These are phyloP conservation scores for Wasmannia auropunctata DNA, from an alignment of 1,140 invertebrate genomes.

Conservation along the genomic window DNA sequence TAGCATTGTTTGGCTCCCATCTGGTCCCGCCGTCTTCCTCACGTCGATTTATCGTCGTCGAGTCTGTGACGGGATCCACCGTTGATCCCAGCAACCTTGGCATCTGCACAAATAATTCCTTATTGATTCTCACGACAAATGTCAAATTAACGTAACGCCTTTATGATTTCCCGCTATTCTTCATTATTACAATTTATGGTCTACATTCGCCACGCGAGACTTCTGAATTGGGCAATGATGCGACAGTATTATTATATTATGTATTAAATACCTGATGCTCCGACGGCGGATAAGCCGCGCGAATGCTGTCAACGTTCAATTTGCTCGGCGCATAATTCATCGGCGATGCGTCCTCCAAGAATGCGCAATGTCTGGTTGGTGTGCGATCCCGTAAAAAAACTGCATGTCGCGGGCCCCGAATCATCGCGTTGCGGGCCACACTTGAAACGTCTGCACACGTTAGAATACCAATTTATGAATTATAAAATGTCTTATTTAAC, in stretches of 20 bases:
- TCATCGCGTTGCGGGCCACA: slow-evolving; percentile 70
- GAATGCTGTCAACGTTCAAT: slow-evolving; percentile 68
- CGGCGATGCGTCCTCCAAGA: slow-evolving; percentile 76
- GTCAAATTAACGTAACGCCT: not conserved
- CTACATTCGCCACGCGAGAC: not conserved
- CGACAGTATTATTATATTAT: not conserved
- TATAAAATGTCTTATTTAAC: not conserved
- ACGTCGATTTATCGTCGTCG: slow-evolving; percentile 54
- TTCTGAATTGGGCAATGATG: not conserved
- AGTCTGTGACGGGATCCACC: slow-evolving; percentile 56
- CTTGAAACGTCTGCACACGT: slow-evolving; percentile 60
- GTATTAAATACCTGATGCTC: slow-evolving; percentile 75
- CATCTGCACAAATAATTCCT: slow-evolving; percentile 47
- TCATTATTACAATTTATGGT: not conserved
- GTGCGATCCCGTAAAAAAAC: slow-evolving; percentile 81
- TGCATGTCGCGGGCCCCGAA: slow-evolving; percentile 80
- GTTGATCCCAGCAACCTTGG: slow-evolving; percentile 65
- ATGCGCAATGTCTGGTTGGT: slow-evolving; percentile 78
- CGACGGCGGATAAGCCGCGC: slow-evolving; percentile 70
- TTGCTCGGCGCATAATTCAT: slow-evolving; percentile 77
- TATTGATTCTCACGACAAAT: slow-evolving; percentile 18
- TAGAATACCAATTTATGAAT: not conserved
- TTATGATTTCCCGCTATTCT: not conserved
- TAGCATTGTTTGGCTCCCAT: slow-evolving; percentile 60
- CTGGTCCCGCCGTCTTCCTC: slow-evolving; percentile 64